Percentiles rank a stretch among this genome's conserved stretches.
Conservation (phyloP, 2,888 invertebrate species). For the Idaea aversata region DNA sequence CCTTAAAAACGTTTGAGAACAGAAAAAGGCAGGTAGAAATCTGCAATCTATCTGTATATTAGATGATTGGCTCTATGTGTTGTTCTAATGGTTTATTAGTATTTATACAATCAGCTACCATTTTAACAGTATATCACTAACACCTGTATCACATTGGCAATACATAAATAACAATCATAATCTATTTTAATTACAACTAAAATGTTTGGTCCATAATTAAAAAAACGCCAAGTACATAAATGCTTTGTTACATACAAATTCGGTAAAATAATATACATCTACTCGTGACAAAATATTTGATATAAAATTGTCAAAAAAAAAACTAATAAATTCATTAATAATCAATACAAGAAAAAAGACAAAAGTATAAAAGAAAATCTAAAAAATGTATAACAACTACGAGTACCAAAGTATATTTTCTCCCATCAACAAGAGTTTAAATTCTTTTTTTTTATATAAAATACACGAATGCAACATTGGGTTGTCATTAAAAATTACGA, state of each 20-base stretch:
- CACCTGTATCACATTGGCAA: slow-evolving; percentile 20
- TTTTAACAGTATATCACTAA: slow-evolving; percentile 21
- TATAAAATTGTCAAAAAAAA: slow-evolving; percentile 10
- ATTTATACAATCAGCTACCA: slow-evolving; percentile 3
- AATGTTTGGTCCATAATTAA: slow-evolving; percentile 12
- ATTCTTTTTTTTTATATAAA: not conserved
- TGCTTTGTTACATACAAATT: slow-evolving; percentile 7
- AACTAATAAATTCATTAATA: not conserved
- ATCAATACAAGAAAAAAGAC: slow-evolving; percentile 10
- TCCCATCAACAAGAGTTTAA: not conserved
- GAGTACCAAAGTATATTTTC: not conserved
- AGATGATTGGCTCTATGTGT: not conserved
- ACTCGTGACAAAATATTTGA: not conserved
- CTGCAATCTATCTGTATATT: not conserved
- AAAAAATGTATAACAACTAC: not conserved
- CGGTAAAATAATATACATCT: not conserved
- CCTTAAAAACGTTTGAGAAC: not conserved
- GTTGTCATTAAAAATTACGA: not conserved
- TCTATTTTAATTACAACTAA: slow-evolving; percentile 15
- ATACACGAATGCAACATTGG: not conserved
- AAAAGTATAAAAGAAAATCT: slow-evolving; percentile 7
- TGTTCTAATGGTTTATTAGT: not conserved
- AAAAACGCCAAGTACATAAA: slow-evolving; percentile 7
- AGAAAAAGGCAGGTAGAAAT: not conserved
- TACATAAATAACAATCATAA: slow-evolving; percentile 6